Evolutionary conservation across 2,888 invertebrate genomes (phyloP).

Genomic region (Latrodectus hesperus): DNA sequence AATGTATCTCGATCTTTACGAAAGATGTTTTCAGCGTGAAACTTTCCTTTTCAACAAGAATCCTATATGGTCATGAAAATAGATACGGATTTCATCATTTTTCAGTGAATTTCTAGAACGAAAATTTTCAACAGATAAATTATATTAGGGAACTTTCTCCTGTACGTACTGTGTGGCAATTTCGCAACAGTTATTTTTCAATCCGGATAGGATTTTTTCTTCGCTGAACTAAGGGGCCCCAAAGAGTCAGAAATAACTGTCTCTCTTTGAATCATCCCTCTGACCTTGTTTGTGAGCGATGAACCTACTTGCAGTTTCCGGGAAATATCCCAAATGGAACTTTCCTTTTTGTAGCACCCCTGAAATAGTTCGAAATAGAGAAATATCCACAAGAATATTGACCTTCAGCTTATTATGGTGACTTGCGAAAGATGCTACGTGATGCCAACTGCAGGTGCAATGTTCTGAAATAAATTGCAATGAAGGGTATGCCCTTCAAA

Average conservation of each 20-base stretch:
- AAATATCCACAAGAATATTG: background rate
- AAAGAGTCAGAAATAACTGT: background rate
- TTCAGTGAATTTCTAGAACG: background rate
- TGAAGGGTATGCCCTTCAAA: too few relatives aligned
- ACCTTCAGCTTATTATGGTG: background rate
- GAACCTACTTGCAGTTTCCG: constrained; percentile 18
- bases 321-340: constrained; percentile 31
- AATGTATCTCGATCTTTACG: too few relatives aligned
- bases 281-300: constrained; percentile 40
- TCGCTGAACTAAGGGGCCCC: background rate
- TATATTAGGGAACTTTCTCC: background rate
- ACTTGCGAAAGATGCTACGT: background rate
- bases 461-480: too few relatives aligned
- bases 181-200: constrained; percentile 1
- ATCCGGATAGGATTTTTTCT: background rate
- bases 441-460: too few relatives aligned
- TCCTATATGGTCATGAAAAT: background rate
- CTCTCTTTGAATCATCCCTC: background rate
- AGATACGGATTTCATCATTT: background rate
- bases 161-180: background rate
- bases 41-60: too few relatives aligned
- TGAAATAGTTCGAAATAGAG: background rate
- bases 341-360: constrained; percentile 36
- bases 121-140: background rate
- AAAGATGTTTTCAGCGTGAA: too few relatives aligned